These are phyloP conservation scores for Sebastes fasciatus DNA, from an alignment of 2,113 vertebrate species.

Conservation along the genomic window DNA sequence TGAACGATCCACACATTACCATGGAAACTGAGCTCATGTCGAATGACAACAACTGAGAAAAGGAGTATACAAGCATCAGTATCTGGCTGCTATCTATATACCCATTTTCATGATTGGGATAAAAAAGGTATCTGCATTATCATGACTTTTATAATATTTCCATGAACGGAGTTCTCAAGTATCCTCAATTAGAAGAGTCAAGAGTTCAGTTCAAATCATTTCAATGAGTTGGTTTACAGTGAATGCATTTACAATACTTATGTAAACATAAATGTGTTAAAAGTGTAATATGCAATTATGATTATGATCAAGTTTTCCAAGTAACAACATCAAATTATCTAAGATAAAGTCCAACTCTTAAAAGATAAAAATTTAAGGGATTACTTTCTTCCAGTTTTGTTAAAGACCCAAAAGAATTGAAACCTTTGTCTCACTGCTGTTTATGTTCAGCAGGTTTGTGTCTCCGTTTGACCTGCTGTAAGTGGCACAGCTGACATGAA, in stretches of 20 bases:
- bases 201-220: not conserved
- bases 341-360: no score
- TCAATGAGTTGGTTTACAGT: not conserved
- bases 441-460: constrained; percentile 2
- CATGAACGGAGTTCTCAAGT: not conserved
- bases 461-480: constrained; percentile 3
- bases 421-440: not conserved
- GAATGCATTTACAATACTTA: not conserved
- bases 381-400: not conserved
- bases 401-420: not conserved
- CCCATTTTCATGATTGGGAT: not conserved
- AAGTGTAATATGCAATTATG: not conserved
- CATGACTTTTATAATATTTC: not conserved
- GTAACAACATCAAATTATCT: no score
- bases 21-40: constrained; percentile 51
- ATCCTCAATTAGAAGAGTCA: not conserved
- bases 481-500: constrained; percentile 14
- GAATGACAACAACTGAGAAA: constrained; percentile 9
- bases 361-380: not conserved
- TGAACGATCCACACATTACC: constrained; percentile 19
- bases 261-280: not conserved
- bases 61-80: not conserved
- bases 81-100: not conserved
- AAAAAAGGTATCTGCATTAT: not conserved
- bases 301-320: no score